Percentiles rank a stretch among this genome's conserved stretches.
These are phyloP conservation scores for Eretmochelys imbricata DNA, from an alignment of 2,113 vertebrate genomes.

Conservation along the genomic window DNA sequence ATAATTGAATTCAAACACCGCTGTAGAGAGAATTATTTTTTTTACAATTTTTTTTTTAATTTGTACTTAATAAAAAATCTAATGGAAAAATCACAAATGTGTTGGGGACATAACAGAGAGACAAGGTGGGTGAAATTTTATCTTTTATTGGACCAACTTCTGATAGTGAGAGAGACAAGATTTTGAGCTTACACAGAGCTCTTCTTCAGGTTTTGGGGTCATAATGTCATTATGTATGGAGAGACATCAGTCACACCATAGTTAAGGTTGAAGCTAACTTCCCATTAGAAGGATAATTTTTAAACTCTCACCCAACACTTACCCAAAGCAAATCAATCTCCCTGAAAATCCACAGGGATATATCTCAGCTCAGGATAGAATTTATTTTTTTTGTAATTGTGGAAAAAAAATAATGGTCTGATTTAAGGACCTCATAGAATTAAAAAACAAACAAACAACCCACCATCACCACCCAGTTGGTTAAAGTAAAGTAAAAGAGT, in stretches of 20 bases:
- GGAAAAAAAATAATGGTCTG: background rate
- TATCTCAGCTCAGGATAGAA: background rate
- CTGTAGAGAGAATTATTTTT: background rate
- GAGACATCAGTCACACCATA: background rate
- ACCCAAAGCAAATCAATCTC: background rate
- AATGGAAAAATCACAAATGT: background rate
- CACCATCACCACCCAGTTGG: background rate
- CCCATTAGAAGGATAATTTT: background rate
- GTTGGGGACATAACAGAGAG: background rate
- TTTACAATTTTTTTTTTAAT: background rate
- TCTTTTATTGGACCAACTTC: background rate
- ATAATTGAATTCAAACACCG: background rate
- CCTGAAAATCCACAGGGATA: rapidly evolving
- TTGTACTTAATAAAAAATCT: background rate
- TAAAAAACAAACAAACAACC: rapidly evolving
- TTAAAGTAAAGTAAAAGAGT: background rate
- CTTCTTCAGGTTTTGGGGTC: background rate
- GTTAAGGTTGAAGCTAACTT: slow-evolving; percentile 14
- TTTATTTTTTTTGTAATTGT: background rate
- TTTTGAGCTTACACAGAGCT: background rate
- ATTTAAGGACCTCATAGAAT: background rate
- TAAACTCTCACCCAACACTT: background rate
- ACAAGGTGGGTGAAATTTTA: background rate
- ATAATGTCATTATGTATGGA: background rate
- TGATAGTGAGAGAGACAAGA: background rate